phyloP scores from a whole-genome alignment of 92 coral and sea anemone species.

The Paramuricea clavata region DNA sequence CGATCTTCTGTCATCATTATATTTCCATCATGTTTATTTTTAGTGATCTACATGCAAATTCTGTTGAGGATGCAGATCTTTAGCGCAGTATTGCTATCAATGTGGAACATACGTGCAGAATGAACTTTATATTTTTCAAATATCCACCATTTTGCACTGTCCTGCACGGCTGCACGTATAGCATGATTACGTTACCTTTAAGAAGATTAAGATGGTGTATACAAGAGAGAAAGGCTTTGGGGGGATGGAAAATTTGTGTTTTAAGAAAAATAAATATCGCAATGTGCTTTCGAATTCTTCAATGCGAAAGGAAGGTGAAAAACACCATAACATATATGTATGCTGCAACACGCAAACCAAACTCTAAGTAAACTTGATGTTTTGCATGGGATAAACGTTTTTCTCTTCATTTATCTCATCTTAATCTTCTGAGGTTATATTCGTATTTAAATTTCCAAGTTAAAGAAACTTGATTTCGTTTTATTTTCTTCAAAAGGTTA shows the following conservation, averaged over 20 bases:
- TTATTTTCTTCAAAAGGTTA: background rate
- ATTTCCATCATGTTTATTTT: constrained; percentile 34
- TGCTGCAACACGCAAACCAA: no score
- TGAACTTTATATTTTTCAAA: background rate
- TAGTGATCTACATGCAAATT: constrained; percentile 7
- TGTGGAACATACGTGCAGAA: constrained; percentile 20
- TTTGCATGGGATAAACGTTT: no score
- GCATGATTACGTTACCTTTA: background rate
- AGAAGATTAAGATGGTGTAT: constrained; percentile 4
- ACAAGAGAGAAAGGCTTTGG: constrained; percentile 9
- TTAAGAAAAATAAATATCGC: no score
- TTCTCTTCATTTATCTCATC: background rate
- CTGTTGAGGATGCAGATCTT: background rate
- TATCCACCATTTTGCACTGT: background rate
- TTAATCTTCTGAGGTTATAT: background rate
- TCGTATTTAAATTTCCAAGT: background rate
- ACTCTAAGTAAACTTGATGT: no score
- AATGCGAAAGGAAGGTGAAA: no score
- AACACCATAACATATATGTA: no score
- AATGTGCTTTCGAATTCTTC: no score
- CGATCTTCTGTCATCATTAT: background rate
- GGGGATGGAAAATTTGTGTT: background rate
- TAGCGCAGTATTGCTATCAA: background rate
- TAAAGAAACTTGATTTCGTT: background rate
- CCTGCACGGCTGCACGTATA: background rate